A percentile compares a stretch with the other conserved stretches of the same genome.
phyloP scores from a whole-genome alignment of 92 coral and sea anemone species.

The Epizoanthus rinbou region DNA sequence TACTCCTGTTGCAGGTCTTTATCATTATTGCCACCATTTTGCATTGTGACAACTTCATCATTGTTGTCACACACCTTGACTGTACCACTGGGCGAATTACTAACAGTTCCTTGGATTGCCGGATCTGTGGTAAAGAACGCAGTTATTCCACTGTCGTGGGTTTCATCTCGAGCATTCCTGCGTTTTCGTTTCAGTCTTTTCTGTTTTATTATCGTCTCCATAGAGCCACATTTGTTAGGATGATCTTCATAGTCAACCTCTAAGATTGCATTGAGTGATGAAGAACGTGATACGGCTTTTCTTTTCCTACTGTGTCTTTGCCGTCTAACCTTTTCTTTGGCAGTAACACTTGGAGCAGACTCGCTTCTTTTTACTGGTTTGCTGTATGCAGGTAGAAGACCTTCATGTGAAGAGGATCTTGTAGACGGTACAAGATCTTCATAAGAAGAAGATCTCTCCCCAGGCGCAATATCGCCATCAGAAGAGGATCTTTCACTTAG shows the following conservation, averaged over 20 bases:
- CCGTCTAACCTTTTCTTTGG: conserved; percentile 49
- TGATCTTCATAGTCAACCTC: conserved; percentile 9
- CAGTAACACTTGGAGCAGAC: conserved; percentile 66
- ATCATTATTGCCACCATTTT: no score
- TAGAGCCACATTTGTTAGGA: background rate
- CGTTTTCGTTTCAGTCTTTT: conserved; percentile 2
- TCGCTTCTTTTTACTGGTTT: conserved; percentile 53
- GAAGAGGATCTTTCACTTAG: conserved; percentile 1
- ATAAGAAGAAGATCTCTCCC: background rate
- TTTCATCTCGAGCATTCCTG: background rate
- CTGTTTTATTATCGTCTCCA: conserved; percentile 27
- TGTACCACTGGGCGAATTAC: no score
- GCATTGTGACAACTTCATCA: no score
- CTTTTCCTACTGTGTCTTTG: background rate
- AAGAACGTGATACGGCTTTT: conserved; percentile 5
- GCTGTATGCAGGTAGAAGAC: conserved; percentile 26
- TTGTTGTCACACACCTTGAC: no score
- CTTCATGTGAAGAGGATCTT: conserved; percentile 7
- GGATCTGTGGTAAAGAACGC: conserved; percentile 29
- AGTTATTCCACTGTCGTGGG: background rate
- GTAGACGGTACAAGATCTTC: background rate
- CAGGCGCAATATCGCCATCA: background rate
- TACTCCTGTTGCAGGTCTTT: no score
- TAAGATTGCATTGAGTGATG: conserved; percentile 30
- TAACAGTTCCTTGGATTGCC: background rate